Percentiles rank a stretch among this genome's conserved stretches.
phyloP scores from a whole-genome alignment of 2,797 vertebrate species.

The Cetoscarus ocellatus region DNA sequence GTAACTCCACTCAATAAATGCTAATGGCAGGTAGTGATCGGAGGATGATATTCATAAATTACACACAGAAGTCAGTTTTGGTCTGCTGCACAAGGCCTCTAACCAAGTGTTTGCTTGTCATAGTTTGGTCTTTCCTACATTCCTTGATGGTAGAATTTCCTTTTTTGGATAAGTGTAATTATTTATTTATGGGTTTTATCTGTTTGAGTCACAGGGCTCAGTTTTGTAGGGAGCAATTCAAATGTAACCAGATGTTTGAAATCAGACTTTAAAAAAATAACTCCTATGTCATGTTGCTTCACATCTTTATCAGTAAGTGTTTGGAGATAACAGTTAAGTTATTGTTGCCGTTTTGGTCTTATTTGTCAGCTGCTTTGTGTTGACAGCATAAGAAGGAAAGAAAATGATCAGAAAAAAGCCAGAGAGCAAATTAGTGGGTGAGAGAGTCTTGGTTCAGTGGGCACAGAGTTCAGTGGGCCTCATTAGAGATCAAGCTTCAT shows the following conservation, averaged over 20 bases:
- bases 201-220: background rate
- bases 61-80: background rate
- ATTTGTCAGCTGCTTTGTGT: slow-evolving; percentile 1
- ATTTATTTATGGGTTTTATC: slow-evolving; percentile 10
- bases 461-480: slow-evolving; percentile 63
- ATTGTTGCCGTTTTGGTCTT: background rate
- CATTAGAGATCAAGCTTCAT: slow-evolving; percentile 72
- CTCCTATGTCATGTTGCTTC: background rate
- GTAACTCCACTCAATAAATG: too few relatives aligned
- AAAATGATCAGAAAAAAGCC: slow-evolving; percentile 14
- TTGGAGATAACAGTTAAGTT: background rate
- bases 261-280: background rate
- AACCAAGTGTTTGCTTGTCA: background rate
- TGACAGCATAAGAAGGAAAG: slow-evolving; percentile 1
- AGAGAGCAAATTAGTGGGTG: slow-evolving; percentile 39
- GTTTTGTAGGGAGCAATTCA: background rate
- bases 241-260: background rate
- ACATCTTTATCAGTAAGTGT: background rate
- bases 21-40: background rate
- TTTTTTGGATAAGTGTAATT: background rate
- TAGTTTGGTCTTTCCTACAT: background rate
- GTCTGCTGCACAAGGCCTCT: background rate
- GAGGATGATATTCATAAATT: slow-evolving; percentile 2
- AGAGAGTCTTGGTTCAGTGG: slow-evolving; percentile 58
- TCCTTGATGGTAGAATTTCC: background rate